Evolutionary conservation across 1,140 invertebrate species (phyloP).

Genomic region (Macrobrachium rosenbergii): DNA sequence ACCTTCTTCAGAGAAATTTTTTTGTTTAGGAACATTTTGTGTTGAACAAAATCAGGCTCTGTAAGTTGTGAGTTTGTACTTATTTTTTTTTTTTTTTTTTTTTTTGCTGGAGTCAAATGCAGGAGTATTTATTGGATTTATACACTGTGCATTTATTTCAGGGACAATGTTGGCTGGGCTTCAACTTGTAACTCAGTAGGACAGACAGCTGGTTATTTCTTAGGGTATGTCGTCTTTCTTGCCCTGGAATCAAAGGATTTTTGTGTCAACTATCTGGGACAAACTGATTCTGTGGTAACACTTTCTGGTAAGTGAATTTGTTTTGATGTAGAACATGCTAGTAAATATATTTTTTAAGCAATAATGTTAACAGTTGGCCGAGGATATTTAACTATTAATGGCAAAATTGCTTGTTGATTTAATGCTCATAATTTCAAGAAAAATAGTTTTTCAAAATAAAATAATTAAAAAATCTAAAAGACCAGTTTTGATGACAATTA

Average conservation of each 20-base stretch:
- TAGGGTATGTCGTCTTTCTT: constrained; percentile 97
- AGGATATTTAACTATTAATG: background rate
- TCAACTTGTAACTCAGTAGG: constrained; percentile 99
- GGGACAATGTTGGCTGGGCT: constrained; percentile 96
- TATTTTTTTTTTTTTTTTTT: too few species aligned
- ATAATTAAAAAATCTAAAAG: too few species aligned
- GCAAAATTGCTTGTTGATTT: too few species aligned
- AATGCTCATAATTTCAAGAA: too few species aligned
- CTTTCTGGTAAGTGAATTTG: constrained; percentile 77
- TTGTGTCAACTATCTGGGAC: constrained; percentile 95
- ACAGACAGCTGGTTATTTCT: constrained; percentile 97
- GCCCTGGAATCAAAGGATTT: constrained; percentile 97
- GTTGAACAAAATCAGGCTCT: too few species aligned
- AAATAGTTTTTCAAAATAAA: too few species aligned
- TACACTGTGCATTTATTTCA: constrained; percentile 68
- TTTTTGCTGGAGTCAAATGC: too few species aligned
- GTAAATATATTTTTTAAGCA: background rate
- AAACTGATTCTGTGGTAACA: constrained; percentile 84
- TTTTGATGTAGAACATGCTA: background rate
- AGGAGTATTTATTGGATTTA: background rate
- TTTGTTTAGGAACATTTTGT: too few species aligned
- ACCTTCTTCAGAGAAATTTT: too few species aligned
- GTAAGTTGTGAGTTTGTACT: too few species aligned
- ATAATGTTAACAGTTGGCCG: background rate
- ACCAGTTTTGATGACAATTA: too few species aligned